Evolutionary conservation across 2,113 vertebrate genomes (phyloP).

Genomic region (Centrocercus urophasianus): DNA sequence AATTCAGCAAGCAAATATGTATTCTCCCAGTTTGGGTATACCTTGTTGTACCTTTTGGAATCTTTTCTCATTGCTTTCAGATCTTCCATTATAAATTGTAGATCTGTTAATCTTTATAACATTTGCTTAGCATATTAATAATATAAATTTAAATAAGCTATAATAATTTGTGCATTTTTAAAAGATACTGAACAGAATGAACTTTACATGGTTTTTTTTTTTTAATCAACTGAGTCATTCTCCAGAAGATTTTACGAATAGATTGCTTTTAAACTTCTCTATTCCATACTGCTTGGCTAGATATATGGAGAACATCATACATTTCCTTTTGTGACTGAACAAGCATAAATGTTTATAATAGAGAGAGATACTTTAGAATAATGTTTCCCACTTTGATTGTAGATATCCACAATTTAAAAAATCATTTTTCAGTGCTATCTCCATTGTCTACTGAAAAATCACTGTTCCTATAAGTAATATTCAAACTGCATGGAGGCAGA

Average conservation of each 20-base stretch:
- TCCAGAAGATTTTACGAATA: neutral
- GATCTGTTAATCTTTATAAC: neutral
- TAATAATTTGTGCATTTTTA: neutral
- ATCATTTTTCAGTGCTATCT: neutral
- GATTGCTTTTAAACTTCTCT: neutral
- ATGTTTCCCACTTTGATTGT: neutral
- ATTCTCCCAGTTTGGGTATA: neutral
- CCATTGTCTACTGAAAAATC: neutral
- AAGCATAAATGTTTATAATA: neutral
- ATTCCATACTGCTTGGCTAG: neutral
- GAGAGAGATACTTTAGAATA: neutral
- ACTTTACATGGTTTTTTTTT: neutral
- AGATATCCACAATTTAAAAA: conserved; percentile 5
- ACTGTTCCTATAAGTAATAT: neutral
- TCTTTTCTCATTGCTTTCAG: neutral
- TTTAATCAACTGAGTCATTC: neutral
- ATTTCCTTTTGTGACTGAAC: neutral
- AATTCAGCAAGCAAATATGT: neutral
- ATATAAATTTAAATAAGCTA: neutral
- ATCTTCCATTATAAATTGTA: neutral
- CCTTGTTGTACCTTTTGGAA: neutral
- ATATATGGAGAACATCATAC: neutral
- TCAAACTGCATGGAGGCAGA: neutral
- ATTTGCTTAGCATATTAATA: neutral
- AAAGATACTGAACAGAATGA: neutral